Base-by-base conservation (phyloP, 2,888 invertebrate species). In the Drosophila paranaensis region DNA sequence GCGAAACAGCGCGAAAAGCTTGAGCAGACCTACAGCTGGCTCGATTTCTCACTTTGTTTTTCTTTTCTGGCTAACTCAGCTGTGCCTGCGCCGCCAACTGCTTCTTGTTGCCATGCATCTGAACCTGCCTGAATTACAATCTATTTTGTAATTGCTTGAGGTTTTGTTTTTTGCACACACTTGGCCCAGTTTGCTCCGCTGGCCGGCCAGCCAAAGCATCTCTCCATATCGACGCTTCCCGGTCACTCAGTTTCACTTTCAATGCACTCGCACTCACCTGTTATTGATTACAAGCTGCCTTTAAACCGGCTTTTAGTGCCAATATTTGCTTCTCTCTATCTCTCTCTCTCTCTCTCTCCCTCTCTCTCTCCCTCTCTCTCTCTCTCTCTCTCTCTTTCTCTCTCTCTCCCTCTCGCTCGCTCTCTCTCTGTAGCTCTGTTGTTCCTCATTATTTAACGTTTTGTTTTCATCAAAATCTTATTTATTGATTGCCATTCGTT, bases 161-260 rank as follows among this genome's bases (percentile, higher is more conserved):
- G 10, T 56, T 25, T 54, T 42, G 40, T 58, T 74, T 67, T 57
- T 53, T 5, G 37, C 37, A 68, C 68, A 78, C 74, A 85, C 83
- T 88, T 85, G 88, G 74, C 88, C 84, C 79, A 85, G 66, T 74
- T 79, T 56, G 46, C 27, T 4, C 27, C 3, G 46, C 27, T 3
- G 35, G 16, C 30, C 33, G n/a, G 65, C 9, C 20, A 42, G 27
- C 13, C 14, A 50, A 45, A 82, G 64, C 70, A 77, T 79, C 72
- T 79, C 62, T 70, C 77, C 20, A 20, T 20, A 60, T 71, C 62
- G 68, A 66, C 70, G 46, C 82, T 82, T 82, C 85, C 81, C 82
- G 85, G 13, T 66, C 83, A 68, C 61, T 75, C 63, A 81, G 77
- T 81, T 87, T 84, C 80, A 81, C 79, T 79, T 85, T 74, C 76